Evolutionary conservation across 64 coral and sea anemone genomes (phyloP), one percentile per base, ranked within the genome.

Genomic region (Hydrozoanthus tunicans): DNA sequence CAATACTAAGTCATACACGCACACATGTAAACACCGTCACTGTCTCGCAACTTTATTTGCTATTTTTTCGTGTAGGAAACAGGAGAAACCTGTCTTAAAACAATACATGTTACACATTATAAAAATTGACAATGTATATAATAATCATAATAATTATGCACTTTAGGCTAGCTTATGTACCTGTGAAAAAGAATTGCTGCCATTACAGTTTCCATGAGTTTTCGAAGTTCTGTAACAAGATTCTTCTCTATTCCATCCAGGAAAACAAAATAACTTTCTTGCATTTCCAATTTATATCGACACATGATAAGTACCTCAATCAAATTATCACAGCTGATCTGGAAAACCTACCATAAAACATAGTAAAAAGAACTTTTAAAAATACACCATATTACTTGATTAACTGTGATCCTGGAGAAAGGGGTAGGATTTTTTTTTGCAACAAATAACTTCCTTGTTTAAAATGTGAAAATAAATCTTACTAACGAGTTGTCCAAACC

Each of bases 321-420:
- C n/a, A 88, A 75, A 9, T 73, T 20, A 26, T 88, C 84, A 61
- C 84, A 88, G 3, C 53, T 88, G 68, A 25, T 88, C 20, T 60
- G 68, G 23, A 88, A 88, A 75, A 88, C 69, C 84, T 88, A 76
- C 5, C 72, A 76, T 5, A 59, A n/a, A 3, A 58, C 58, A 77
- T 9, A 62, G 61, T 55, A 32, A 64, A 63, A 86, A 9, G 4
- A 6, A 70, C 10, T 27, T 27, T 54, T 70, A 3, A 13, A 12
- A 66, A 9, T 4, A 3, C 60, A 62, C 32, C 32, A 43, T 43
- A 43, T 43, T 62, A 62, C 60, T 62, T 62, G 7, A 13, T 62
- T 1, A 43, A 43, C 32, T 43, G 32, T 43, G 2, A 43, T 43
- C 32, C 32, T 43, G 32, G 32, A 43, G 32, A 43, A 43, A 43